These are phyloP conservation scores for Oncorhynchus clarkii DNA, from an alignment of 2,113 vertebrate genomes.

Conservation along the genomic window DNA sequence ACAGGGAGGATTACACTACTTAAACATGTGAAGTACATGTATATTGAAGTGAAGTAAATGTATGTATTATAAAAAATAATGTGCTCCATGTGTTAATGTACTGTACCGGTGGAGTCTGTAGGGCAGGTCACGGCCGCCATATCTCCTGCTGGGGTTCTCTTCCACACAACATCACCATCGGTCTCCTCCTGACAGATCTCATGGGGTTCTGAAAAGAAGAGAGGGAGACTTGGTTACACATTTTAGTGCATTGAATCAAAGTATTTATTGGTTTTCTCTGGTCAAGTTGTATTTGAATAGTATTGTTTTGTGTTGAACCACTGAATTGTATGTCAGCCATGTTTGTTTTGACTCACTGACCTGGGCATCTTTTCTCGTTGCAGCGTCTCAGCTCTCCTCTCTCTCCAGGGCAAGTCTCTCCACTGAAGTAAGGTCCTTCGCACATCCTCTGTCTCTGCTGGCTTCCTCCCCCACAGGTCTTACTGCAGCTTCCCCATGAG, in stretches of 20 bases:
- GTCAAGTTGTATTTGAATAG: not conserved
- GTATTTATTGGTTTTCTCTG: too few species aligned
- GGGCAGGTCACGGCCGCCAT: slow-evolving; percentile 85
- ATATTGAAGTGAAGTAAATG: not conserved
- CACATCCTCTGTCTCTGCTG: slow-evolving; percentile 88
- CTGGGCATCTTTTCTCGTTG: slow-evolving; percentile 87
- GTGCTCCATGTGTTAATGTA: too few species aligned
- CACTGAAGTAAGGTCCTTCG: slow-evolving; percentile 88
- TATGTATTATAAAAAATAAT: not conserved
- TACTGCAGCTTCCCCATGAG: slow-evolving; percentile 86
- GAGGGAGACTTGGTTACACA: not conserved
- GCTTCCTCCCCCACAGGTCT: slow-evolving; percentile 86
- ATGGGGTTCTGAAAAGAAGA: slow-evolving; percentile 82
- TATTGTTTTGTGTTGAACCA: not conserved
- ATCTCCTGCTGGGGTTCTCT: slow-evolving; percentile 88
- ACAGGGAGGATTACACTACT: not conserved
- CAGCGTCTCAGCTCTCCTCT: slow-evolving; percentile 86
- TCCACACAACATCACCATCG: slow-evolving; percentile 84
- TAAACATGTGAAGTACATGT: not conserved
- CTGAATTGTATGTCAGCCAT: too few species aligned
- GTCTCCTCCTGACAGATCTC: slow-evolving; percentile 92
- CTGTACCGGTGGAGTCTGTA: slow-evolving; percentile 87
- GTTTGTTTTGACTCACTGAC: slow-evolving; percentile 61
- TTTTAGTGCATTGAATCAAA: not conserved
- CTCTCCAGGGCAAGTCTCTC: slow-evolving; percentile 83